A percentile compares a stretch with the other conserved stretches of the same genome.
Conservation (phyloP, 2,797 vertebrate genomes). For the Limnodromus scolopaceus region DNA sequence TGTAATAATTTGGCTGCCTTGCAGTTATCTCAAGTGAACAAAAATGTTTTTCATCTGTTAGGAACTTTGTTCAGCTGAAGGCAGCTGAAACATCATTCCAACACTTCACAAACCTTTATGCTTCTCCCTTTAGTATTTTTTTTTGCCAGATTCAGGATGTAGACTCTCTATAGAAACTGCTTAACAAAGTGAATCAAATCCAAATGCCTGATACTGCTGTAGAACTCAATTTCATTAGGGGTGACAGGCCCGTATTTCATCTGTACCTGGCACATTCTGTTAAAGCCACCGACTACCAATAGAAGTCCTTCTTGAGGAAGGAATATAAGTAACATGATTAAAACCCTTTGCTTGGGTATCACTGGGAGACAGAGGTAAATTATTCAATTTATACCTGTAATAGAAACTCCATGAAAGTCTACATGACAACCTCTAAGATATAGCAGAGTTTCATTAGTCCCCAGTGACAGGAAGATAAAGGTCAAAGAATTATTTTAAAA, state of each 20-base stretch:
- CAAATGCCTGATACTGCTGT: not conserved
- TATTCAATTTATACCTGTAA: not conserved
- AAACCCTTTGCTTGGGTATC: not conserved
- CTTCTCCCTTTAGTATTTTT: not conserved
- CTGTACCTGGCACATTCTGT: not conserved
- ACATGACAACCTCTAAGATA: not conserved
- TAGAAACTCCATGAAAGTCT: not conserved
- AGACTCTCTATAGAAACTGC: not conserved
- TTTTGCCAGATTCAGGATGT: not conserved
- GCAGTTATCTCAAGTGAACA: slow-evolving; percentile 47
- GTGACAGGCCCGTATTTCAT: not conserved
- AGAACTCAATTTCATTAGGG: not conserved
- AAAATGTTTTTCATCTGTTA: slow-evolving; percentile 61
- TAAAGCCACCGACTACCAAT: not conserved
- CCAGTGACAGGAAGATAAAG: not conserved
- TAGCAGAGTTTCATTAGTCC: not conserved
- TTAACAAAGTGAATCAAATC: not conserved
- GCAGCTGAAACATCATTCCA: slow-evolving; percentile 34
- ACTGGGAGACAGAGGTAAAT: not conserved
- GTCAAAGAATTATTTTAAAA: not conserved
- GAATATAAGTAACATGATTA: not conserved
- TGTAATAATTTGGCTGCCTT: slow-evolving; percentile 46
- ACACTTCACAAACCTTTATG: not conserved
- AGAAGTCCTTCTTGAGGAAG: not conserved
- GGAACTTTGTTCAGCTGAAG: not conserved